Evolutionary conservation across 2,797 vertebrate genomes (phyloP).

Genomic region (Rhinoraja longicauda): DNA sequence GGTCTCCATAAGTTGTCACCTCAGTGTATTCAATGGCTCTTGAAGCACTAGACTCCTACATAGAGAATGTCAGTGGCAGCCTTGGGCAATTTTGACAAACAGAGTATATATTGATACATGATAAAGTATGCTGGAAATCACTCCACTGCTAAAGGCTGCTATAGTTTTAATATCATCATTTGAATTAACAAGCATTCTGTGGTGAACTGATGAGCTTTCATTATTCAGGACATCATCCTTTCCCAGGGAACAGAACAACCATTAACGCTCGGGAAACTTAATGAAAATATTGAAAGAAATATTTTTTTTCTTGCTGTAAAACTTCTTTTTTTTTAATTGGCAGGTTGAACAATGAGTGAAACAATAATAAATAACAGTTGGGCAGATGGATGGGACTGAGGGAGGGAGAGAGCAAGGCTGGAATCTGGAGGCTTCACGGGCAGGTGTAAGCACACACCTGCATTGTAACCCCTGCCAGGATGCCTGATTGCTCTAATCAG

Average conservation of each 20-base stretch:
- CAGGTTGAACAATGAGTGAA: slow-evolving; percentile 97
- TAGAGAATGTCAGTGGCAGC: slow-evolving; percentile 98
- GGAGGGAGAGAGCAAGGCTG: neutral
- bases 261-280: slow-evolving; percentile 99
- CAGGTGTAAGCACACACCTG: slow-evolving; percentile 45
- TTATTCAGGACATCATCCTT: slow-evolving; percentile 99
- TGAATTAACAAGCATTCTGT: slow-evolving; percentile 99
- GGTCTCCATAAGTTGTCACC: slow-evolving; percentile 96
- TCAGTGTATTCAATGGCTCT: slow-evolving; percentile 88
- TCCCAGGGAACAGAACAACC: slow-evolving; percentile 94
- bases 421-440: slow-evolving; percentile 15
- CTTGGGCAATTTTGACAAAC: slow-evolving; percentile 99
- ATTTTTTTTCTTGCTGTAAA: slow-evolving; percentile 92
- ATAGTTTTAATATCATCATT: slow-evolving; percentile 99
- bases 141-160: slow-evolving; percentile 99
- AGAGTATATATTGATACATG: slow-evolving; percentile 99
- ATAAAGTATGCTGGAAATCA: slow-evolving; percentile 99
- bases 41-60: slow-evolving; percentile 86
- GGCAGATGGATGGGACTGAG: slow-evolving; percentile 71
- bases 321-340: slow-evolving; percentile 81
- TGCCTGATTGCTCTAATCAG: slow-evolving; percentile 41
- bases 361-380: slow-evolving; percentile 89
- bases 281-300: slow-evolving; percentile 99
- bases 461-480: slow-evolving; percentile 9
- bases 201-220: slow-evolving; percentile 99